These are phyloP conservation scores for Stomorhina lunata DNA, from an alignment of 2,888 invertebrate genomes.

Conservation along the genomic window DNA sequence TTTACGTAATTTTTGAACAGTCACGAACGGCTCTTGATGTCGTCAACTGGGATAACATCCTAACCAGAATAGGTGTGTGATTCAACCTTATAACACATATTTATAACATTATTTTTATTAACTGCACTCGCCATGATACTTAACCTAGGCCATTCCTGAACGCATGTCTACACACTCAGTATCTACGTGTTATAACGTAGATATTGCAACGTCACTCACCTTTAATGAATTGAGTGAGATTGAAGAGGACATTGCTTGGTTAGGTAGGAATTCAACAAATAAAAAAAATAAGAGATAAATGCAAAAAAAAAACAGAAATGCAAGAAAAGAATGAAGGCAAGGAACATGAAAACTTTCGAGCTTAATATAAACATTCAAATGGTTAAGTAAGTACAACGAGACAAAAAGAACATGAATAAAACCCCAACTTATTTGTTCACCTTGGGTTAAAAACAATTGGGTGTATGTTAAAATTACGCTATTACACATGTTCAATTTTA, in stretches of 20 bases:
- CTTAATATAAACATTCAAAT: background rate
- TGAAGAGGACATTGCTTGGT: conserved; percentile 45
- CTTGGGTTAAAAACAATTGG: conserved; percentile 40
- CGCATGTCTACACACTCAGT: background rate
- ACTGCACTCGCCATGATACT: background rate
- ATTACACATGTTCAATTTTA: conserved; percentile 53
- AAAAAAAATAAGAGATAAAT: conserved; percentile 1
- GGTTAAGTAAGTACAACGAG: background rate
- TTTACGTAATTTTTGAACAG: too few relatives aligned
- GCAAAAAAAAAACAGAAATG: background rate
- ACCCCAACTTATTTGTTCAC: conserved; percentile 43
- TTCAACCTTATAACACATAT: too few relatives aligned
- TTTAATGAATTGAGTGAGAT: conserved; percentile 41
- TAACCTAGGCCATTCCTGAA: background rate
- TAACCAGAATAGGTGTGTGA: too few relatives aligned
- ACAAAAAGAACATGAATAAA: conserved; percentile 18
- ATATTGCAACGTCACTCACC: conserved; percentile 31
- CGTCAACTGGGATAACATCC: too few relatives aligned
- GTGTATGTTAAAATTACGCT: conserved; percentile 53
- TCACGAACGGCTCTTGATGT: too few relatives aligned
- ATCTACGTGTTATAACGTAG: conserved; percentile 7
- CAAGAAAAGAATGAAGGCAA: background rate
- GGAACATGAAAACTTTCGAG: background rate
- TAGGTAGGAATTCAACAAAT: conserved; percentile 21
- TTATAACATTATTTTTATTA: background rate